Evolutionary conservation across 30 jellyfish, hydroid and myxozoan genomes (phyloP), one percentile per base, ranked within the genome.

Genomic region (Chrysaora quinquecirrha): DNA sequence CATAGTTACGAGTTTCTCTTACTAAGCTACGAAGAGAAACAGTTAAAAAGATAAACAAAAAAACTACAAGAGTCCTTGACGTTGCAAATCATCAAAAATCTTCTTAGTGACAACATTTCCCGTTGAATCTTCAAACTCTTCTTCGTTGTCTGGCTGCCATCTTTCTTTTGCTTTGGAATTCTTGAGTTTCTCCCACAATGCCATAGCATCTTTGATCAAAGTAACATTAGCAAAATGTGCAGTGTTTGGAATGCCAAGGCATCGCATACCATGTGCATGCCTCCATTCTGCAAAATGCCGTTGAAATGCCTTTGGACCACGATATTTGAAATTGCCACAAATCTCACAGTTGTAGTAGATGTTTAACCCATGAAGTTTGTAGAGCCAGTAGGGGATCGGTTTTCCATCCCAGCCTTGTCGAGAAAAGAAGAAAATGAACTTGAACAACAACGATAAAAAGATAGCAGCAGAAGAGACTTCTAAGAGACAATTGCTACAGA

Each of bases 281-380:
- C 98, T 85, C 98, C 98, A 93, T 68, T 93, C 98, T 31, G 97
- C 96, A 78, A 93, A 93, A 60, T 93, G 98, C 48, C 98, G 95
- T 73, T 93, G 98, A 62, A 93, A 93, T 2, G 98, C 98, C 75
- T 93, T 93, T 11, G 98, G 98, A n/a, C 98, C 98, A 27, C 98
- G 96, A 79, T 93, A 93, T 49, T 93, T 88, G 75, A 61, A 92
- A 50, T 93, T 87, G 62, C 98, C 98, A 62, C 98, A 93, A 20
- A 93, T 93, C 66, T 93, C 97, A 47, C 98, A 93, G 65, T 82
- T 87, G 94, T 93, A 93, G 87, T 93, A 93, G 34, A 93, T 75
- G 52, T 93, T 93, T 25, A 93, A 54, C 38, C 98, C 98, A 65
- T 93, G 98, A 21, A 93, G 90, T 32, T 93, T 93, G 82, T 86